Base-by-base conservation (phyloP, 1,140 invertebrate genomes). In the Eubasilissa regina region DNA sequence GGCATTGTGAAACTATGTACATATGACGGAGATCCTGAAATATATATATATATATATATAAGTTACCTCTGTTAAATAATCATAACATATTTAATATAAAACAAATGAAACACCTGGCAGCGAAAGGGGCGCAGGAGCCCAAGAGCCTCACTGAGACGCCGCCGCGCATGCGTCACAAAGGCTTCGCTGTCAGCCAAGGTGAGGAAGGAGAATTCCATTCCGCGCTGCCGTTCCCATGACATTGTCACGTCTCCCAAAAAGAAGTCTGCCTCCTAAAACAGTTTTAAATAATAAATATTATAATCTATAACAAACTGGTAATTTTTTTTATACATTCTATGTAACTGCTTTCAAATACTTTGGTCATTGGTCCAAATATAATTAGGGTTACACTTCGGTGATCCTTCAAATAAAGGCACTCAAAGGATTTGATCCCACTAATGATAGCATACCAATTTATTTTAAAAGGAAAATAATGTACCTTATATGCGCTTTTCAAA, bases 181-280 rank as follows among this genome's bases (percentile, higher is more conserved):
- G 93, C 93, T 11, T 92, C 93, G 58, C 92, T 93, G 83, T 94
- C 93, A 0, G 92, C 92, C 10, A 94, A 85, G 0, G 93, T 94
- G 56, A 93, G 88, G 83, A 94, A 94, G 0, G 93, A 93, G 86
- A 94, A 94, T 83, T 94, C 93, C 0, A 93, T 91, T 0, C 90
- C 92, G 80, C 91, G 90, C 7, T 90, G 89, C 17, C 93, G 85
- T 83, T 94, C 93, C 88, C 91, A 92, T 1, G 92, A 93, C 75
- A 94, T 89, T 0, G 91, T 92, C 7, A 94, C 90, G 80, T 94
- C 93, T 0, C 93, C 93, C 9, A 94, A 85, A 83, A 94, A 93
- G 81, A 94, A 92, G 77, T 94, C 92, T 0, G 91, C 93, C 85
- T 93, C 88, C 93, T 94, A 21, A 4, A 11, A 17, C 13, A 17